Evolutionary conservation across 2,113 vertebrate genomes (phyloP).

Genomic region (Pituophis catenifer): DNA sequence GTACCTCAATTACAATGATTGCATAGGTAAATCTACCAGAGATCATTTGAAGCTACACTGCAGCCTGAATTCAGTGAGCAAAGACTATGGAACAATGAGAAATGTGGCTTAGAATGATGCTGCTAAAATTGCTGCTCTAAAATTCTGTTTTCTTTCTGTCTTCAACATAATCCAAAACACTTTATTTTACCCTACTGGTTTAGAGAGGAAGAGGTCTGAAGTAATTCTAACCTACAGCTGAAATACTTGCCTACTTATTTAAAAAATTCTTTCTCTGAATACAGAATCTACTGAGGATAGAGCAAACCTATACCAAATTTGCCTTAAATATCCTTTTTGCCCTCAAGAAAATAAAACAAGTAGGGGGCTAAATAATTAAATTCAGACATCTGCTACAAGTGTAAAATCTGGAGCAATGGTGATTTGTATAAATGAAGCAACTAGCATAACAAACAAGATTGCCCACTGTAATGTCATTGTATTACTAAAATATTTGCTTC

Average conservation of each 20-base stretch:
- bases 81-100: conserved; percentile 63
- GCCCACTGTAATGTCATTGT: conserved; percentile 51
- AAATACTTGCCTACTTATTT: conserved; percentile 17
- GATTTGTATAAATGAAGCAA: conserved; percentile 47
- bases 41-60: conserved; percentile 72
- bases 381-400: conserved; percentile 45
- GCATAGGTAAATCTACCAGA: conserved; percentile 78
- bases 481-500: conserved; percentile 36
- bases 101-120: conserved; percentile 65
- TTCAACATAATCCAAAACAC: conserved; percentile 32
- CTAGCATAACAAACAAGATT: conserved; percentile 51
- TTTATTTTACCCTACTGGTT: not conserved
- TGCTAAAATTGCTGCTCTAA: conserved; percentile 49
- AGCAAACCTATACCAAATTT: not conserved
- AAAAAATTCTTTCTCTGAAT: conserved; percentile 31
- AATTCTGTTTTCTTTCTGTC: conserved; percentile 39
- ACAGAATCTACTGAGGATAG: not conserved
- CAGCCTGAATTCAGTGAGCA: conserved; percentile 70
- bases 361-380: conserved; percentile 26
- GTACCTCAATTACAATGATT: conserved; percentile 62
- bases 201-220: conserved; percentile 16
- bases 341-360: conserved; percentile 16
- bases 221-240: conserved; percentile 15
- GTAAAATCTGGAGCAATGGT: conserved; percentile 42
- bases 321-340: conserved; percentile 24